Conservation (phyloP, 2,888 invertebrate species). For the Lasioglossum calceatum region DNA sequence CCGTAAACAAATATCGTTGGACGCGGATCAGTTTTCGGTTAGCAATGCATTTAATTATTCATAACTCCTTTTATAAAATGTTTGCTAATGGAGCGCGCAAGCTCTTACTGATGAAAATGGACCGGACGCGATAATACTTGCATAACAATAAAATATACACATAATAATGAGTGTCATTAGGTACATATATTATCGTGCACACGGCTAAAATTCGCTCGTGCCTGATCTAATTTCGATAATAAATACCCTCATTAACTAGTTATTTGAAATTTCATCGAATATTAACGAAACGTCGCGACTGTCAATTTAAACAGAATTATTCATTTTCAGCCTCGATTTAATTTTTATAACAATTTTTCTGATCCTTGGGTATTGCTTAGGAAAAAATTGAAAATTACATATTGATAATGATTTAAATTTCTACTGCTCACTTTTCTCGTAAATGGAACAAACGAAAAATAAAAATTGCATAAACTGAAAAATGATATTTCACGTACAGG, state of each 20-base stretch:
- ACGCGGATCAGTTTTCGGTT: not conserved
- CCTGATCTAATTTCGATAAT: not conserved
- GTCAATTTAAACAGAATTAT: not conserved
- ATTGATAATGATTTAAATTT: not conserved
- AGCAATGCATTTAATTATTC: not conserved
- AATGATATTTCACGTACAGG: slow-evolving; percentile 5
- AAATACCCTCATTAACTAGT: not conserved
- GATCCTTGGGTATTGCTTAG: not conserved
- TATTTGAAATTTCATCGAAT: not conserved
- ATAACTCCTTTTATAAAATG: not conserved
- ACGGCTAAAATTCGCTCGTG: not conserved
- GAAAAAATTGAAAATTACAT: not conserved
- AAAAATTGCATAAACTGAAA: not conserved
- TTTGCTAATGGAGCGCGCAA: not conserved
- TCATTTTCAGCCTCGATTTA: not conserved
- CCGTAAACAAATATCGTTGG: not conserved
- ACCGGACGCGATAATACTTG: not conserved
- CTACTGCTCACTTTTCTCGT: not conserved
- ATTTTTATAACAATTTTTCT: not conserved
- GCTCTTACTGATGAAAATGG: not conserved
- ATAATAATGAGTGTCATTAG: not conserved
- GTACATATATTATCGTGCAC: not conserved
- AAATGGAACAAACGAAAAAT: not conserved
- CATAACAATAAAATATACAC: not conserved
- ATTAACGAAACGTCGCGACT: not conserved